Base-by-base conservation (phyloP, 1,140 invertebrate species). In the Pachyrhynchus sulphureomaculatus region DNA sequence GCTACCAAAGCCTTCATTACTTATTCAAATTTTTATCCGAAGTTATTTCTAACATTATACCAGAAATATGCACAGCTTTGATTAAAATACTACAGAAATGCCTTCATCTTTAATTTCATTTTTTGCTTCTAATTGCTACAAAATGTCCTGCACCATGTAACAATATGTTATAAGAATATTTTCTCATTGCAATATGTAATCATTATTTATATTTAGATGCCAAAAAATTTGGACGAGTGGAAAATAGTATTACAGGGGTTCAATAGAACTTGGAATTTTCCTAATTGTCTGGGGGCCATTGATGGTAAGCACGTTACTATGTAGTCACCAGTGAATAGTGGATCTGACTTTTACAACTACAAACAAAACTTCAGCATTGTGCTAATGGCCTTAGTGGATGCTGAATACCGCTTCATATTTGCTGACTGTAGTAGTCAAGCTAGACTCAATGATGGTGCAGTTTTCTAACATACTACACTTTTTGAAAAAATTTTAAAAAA, bases 371-470 rank as follows among this genome's bases (percentile, higher is more conserved):
- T 71, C 60, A 72, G 69, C 18, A 71, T 78, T 13, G 74, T 79
- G 49, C 65, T 80, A 24, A 68, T 76, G 59, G 77, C 73, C 12
- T 52, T 78, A 6, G 70, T 53, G 18, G 76, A 78, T 72, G 64
- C 66, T 41, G 63, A 77, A 61, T 77, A 73, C 57, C 64, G 67
- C 20, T 78, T 76, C 67, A 39, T 73, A 51, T 67, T 66, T 66
- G 65, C 76, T 57, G 69, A 77, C 64, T n/a, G n/a, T n/a, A n/a
- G n/a, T n/a, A n/a, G n/a, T n/a, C n/a, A n/a, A n/a, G n/a, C n/a
- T n/a, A n/a, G n/a, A n/a, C n/a, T n/a, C n/a, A n/a, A n/a, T n/a
- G n/a, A n/a, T n/a, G n/a, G n/a, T n/a, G n/a, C n/a, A n/a, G n/a
- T n/a, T n/a, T n/a, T n/a, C n/a, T n/a, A n/a, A n/a, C n/a, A n/a